These are phyloP conservation scores for Ondatra zibethicus DNA, from an alignment of 2,113 vertebrate genomes.

Conservation along the genomic window DNA sequence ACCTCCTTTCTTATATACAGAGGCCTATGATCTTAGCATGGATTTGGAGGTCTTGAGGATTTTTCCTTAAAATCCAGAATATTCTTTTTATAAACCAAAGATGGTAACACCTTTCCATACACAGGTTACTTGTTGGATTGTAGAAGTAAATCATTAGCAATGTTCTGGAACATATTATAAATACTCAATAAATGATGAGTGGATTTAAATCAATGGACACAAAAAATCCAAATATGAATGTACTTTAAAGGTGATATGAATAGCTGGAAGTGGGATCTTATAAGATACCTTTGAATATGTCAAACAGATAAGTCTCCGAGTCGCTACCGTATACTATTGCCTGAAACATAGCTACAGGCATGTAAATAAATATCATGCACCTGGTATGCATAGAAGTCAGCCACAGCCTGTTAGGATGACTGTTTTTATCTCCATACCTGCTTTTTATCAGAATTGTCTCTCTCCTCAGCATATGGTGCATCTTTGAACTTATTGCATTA, in stretches of 20 bases:
- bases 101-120: not conserved
- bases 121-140: not conserved
- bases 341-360: not conserved
- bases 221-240: not conserved
- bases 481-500: not conserved
- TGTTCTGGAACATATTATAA: not conserved
- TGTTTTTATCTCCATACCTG: not conserved
- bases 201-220: not conserved
- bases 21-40: not conserved
- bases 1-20: not conserved
- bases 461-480: not conserved
- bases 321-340: not conserved
- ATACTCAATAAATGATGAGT: not conserved
- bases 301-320: not conserved
- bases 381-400: not conserved
- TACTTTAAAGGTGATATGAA: not conserved
- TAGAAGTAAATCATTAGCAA: not conserved
- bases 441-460: not conserved
- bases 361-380: not conserved
- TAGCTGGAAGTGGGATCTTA: not conserved
- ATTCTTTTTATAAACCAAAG: not conserved
- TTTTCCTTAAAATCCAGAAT: conserved; percentile 12
- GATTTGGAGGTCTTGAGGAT: not conserved
- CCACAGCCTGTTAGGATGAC: not conserved
- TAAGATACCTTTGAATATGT: not conserved